phyloP scores from a whole-genome alignment of 2,888 invertebrate genomes.

The Idaea straminata region DNA sequence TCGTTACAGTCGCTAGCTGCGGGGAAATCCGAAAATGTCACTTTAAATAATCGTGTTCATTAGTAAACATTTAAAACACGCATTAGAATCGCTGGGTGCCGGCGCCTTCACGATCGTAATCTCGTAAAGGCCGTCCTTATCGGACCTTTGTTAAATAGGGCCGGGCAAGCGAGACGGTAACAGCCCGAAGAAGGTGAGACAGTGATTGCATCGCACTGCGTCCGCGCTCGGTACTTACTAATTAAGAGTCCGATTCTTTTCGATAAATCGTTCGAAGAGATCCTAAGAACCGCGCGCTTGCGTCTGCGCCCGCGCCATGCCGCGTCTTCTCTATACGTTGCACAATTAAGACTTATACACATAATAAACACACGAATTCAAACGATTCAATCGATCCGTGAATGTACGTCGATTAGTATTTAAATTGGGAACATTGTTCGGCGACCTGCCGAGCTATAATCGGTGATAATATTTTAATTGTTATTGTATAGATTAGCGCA shows the following conservation, averaged over 20 bases:
- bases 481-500: slow-evolving; percentile 41
- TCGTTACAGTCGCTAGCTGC: slow-evolving; percentile 47
- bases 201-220: slow-evolving; percentile 65
- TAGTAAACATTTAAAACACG: slow-evolving; percentile 78
- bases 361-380: slow-evolving; percentile 53
- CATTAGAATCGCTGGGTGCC: slow-evolving; percentile 74
- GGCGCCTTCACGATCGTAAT: slow-evolving; percentile 70
- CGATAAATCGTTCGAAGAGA: slow-evolving; percentile 41
- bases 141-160: slow-evolving; percentile 21
- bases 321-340: slow-evolving; percentile 15
- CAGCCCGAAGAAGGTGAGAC: slow-evolving; percentile 60
- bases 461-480: slow-evolving; percentile 69
- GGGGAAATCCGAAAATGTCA: slow-evolving; percentile 75
- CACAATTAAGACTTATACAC: slow-evolving; percentile 66
- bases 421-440: slow-evolving; percentile 60
- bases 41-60: slow-evolving; percentile 79
- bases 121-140: slow-evolving; percentile 52
- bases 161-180: slow-evolving; percentile 39
- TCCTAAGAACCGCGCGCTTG: slow-evolving; percentile 25
- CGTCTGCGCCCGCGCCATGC: background rate
- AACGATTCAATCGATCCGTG: slow-evolving; percentile 57
- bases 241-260: slow-evolving; percentile 59
- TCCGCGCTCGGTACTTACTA: slow-evolving; percentile 67
- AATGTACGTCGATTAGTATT: slow-evolving; percentile 53
- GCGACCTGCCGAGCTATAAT: slow-evolving; percentile 62